phyloP scores from a whole-genome alignment of 1,140 invertebrate species.

The Sitodiplosis mosellana region DNA sequence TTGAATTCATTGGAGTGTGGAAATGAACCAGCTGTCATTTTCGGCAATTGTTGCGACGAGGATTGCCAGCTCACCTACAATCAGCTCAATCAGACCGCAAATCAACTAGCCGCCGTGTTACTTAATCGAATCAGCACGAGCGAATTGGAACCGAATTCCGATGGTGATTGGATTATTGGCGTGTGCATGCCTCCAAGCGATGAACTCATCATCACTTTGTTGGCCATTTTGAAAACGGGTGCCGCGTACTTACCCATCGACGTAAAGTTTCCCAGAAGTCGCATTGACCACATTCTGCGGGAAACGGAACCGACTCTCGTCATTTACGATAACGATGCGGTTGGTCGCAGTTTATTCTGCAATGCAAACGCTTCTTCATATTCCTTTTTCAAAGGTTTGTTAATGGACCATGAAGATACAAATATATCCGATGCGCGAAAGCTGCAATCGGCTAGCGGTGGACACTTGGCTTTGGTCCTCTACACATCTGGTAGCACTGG shows the following conservation, averaged over 20 bases:
- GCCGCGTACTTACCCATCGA: conserved; percentile 69
- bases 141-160: too few species aligned
- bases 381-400: conserved; percentile 16
- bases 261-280: conserved; percentile 47
- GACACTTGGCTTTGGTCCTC: conserved; percentile 51
- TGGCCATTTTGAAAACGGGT: conserved; percentile 63
- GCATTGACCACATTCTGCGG: conserved; percentile 55
- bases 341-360: conserved; percentile 10
- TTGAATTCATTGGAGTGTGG: too few species aligned
- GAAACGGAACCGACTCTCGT: conserved; percentile 54
- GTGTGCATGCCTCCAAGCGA: conserved; percentile 59
- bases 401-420: conserved; percentile 9
- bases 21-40: too few species aligned
- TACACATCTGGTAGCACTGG: conserved; percentile 91
- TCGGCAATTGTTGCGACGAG: too few species aligned
- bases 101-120: too few species aligned
- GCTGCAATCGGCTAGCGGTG: conserved; percentile 15
- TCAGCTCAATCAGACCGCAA: too few species aligned
- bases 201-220: conserved; percentile 42
- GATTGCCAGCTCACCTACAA: too few species aligned
- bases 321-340: conserved; percentile 39
- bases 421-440: conserved; percentile 16
- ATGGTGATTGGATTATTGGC: too few species aligned
- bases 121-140: too few species aligned
- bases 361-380: conserved; percentile 13